A percentile compares a stretch with the other conserved stretches of the same genome.
Conservation (phyloP, 2,888 invertebrate species). For the Rugalucina vietnamica region DNA sequence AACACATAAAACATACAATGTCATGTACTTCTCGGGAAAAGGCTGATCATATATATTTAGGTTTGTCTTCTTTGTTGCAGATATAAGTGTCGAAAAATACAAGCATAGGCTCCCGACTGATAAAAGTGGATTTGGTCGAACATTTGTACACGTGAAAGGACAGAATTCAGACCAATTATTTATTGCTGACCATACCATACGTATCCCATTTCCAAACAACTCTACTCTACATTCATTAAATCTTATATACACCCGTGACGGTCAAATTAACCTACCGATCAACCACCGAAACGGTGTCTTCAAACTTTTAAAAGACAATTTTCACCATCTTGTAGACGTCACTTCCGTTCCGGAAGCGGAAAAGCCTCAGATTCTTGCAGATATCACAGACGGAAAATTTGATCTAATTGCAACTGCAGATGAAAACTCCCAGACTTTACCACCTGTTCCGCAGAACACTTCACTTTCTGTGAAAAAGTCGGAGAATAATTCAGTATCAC, state of each 20-base stretch:
- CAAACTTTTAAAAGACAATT: conserved; percentile 33
- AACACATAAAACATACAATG: too few species aligned
- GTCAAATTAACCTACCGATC: conserved; percentile 31
- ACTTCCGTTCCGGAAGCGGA: conserved; percentile 34
- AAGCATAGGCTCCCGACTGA: background rate
- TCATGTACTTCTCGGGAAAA: too few species aligned
- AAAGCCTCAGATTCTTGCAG: conserved; percentile 27
- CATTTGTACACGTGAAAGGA: conserved; percentile 44
- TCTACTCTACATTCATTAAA: conserved; percentile 40
- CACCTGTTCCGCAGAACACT: background rate
- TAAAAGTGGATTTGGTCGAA: conserved; percentile 37
- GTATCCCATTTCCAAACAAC: conserved; percentile 41
- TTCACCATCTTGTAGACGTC: conserved; percentile 43
- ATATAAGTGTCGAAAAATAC: conserved; percentile 44
- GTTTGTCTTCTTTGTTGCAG: too few species aligned
- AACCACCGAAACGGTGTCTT: conserved; percentile 33
- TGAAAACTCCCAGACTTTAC: background rate
- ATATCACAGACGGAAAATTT: conserved; percentile 50
- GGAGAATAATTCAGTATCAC: background rate
- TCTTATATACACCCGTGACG: conserved; percentile 44
- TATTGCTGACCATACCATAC: conserved; percentile 47
- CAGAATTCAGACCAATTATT: conserved; percentile 26
- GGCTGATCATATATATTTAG: too few species aligned
- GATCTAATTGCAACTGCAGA: conserved; percentile 54
- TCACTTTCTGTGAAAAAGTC: background rate